Percentiles rank a stretch among this genome's conserved stretches.
These are phyloP conservation scores for Tipula vernalis DNA, from an alignment of 2,888 invertebrate species.

Conservation along the genomic window DNA sequence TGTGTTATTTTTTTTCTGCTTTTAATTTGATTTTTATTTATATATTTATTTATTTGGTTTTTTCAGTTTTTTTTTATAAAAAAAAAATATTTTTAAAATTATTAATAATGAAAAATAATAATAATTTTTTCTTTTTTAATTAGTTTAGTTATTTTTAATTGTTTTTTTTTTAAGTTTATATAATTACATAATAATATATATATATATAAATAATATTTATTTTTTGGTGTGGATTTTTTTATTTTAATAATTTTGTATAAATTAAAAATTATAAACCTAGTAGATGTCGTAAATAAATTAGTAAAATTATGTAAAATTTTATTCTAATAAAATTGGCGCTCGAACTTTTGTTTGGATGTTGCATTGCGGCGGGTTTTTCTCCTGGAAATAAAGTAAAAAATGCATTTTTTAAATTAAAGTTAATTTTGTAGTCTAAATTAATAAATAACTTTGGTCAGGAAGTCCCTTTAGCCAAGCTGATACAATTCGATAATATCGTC, in stretches of 20 bases:
- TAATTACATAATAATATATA: not conserved
- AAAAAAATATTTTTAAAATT: not conserved
- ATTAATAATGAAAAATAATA: not conserved
- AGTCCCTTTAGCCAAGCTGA: too few relatives aligned
- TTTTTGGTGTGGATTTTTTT: not conserved
- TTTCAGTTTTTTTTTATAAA: not conserved
- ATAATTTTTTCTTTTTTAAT: not conserved
- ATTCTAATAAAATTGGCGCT: conserved; percentile 12
- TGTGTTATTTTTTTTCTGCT: not conserved
- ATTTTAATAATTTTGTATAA: not conserved
- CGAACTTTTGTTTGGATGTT: conserved; percentile 46
- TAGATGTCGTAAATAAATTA: not conserved
- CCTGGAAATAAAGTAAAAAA: conserved; percentile 36
- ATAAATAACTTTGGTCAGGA: too few relatives aligned
- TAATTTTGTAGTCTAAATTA: too few relatives aligned
- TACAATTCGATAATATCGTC: too few relatives aligned
- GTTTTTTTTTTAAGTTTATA: not conserved
- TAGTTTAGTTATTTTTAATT: not conserved
- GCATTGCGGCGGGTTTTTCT: conserved; percentile 62
- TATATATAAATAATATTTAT: not conserved
- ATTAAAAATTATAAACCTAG: not conserved
- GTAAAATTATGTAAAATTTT: conserved; percentile 10
- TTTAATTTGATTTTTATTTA: not conserved
- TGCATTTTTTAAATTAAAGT: too few relatives aligned
- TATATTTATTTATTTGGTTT: not conserved